Evolutionary conservation across 2,888 invertebrate species (phyloP).

Genomic region (Matsumyia berberina): DNA sequence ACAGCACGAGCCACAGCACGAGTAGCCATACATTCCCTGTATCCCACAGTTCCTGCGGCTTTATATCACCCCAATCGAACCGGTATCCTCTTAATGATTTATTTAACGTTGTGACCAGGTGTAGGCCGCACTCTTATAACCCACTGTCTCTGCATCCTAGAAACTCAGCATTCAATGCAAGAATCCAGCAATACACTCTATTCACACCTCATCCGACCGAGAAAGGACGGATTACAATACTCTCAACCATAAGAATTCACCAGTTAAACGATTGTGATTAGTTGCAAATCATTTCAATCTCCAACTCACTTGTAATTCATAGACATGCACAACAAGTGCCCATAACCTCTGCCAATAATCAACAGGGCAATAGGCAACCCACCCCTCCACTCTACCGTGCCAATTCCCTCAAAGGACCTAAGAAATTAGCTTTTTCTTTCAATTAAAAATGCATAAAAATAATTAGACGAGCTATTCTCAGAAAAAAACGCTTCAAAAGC

Average conservation of each 20-base stretch:
- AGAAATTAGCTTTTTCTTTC: conserved; percentile 22
- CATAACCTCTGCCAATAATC: conserved; percentile 8
- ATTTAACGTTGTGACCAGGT: no score
- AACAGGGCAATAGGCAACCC: conserved; percentile 2
- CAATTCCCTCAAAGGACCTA: conserved; percentile 25
- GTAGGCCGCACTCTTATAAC: no score
- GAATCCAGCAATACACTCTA: no score
- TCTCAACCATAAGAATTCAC: background rate
- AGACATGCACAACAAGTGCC: conserved; percentile 12
- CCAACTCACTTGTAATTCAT: background rate
- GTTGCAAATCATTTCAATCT: background rate
- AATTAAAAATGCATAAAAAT: conserved; percentile 57
- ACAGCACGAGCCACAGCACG: no score
- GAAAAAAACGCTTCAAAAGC: conserved; percentile 8
- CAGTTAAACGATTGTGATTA: background rate
- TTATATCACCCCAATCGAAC: no score
- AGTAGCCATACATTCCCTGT: no score
- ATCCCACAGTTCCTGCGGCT: no score
- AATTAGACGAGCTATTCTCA: conserved; percentile 27
- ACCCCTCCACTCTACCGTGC: conserved; percentile 2
- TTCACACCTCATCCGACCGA: no score
- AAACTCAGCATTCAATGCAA: no score
- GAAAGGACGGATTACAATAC: no score
- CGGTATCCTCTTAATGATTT: no score
- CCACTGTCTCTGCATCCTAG: no score